These are phyloP conservation scores for Caenorhabditis plicata DNA, from an alignment of 2,888 invertebrate species.

Conservation along the genomic window DNA sequence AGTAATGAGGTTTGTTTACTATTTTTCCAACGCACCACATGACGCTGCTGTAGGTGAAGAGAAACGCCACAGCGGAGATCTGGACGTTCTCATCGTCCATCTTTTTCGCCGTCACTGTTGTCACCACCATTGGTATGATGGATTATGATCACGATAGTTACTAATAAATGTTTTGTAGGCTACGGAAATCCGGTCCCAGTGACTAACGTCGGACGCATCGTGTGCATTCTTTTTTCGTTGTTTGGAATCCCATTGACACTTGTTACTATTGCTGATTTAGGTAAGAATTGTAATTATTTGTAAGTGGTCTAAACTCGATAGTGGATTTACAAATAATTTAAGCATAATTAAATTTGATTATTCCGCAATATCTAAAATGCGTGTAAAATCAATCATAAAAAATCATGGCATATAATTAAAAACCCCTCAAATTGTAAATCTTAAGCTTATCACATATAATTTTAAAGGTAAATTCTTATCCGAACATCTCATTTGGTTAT, in stretches of 20 bases:
- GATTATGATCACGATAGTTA: not conserved
- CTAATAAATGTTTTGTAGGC: constrained; percentile 33
- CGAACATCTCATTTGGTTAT: constrained; percentile 65
- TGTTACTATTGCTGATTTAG: constrained; percentile 65
- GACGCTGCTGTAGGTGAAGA: too few relatives aligned
- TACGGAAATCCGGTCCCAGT: constrained; percentile 66
- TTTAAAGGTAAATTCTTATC: constrained; percentile 62
- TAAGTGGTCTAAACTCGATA: too few relatives aligned
- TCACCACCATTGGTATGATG: constrained; percentile 59
- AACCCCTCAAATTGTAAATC: too few relatives aligned
- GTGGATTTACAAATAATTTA: not conserved
- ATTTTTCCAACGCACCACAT: too few relatives aligned
- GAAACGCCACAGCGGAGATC: constrained; percentile 60
- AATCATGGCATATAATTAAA: too few relatives aligned
- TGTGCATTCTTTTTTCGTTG: constrained; percentile 63
- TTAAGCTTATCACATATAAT: too few relatives aligned
- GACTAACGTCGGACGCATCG: constrained; percentile 58
- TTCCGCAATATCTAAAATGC: not conserved
- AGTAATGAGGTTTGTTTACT: constrained; percentile 45
- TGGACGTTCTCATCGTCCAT: constrained; percentile 66
- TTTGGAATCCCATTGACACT: constrained; percentile 65
- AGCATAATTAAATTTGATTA: not conserved
- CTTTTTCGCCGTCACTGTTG: constrained; percentile 66
- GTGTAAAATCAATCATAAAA: not conserved
- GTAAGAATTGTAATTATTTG: constrained; percentile 33